Percentiles rank a stretch among this genome's conserved stretches.
phyloP scores from a whole-genome alignment of 1,140 invertebrate genomes.

The Hydropsyche tenuis region DNA sequence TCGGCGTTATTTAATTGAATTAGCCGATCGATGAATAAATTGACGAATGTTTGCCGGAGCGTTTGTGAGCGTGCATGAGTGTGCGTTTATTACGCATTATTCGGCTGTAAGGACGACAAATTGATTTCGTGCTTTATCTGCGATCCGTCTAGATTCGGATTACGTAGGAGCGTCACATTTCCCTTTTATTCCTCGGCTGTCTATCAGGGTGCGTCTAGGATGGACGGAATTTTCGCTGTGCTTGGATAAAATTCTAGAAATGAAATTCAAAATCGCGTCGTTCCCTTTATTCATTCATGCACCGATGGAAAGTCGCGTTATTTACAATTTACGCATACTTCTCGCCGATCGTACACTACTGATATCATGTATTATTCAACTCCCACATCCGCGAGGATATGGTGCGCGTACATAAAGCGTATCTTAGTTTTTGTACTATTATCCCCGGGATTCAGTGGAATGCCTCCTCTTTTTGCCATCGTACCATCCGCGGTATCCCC shows the following conservation, averaged over 20 bases:
- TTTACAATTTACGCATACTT: background rate
- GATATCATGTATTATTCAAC: conserved; percentile 18
- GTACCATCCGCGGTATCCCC: background rate
- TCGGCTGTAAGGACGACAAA: conserved; percentile 32
- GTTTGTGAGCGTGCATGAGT: no score
- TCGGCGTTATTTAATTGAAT: no score
- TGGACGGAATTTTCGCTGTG: background rate
- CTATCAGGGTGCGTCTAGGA: background rate
- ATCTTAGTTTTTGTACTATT: conserved; percentile 21
- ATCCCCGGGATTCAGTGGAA: conserved; percentile 11
- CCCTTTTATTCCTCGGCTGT: background rate
- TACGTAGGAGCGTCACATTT: background rate
- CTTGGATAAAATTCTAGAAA: no score
- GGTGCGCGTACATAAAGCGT: conserved; percentile 7
- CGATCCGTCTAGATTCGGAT: conserved; percentile 16
- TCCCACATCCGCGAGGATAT: conserved; percentile 16
- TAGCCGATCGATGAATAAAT: no score
- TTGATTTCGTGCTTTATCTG: conserved; percentile 45
- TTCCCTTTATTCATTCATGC: no score
- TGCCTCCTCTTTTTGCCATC: background rate
- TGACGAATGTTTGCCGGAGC: no score
- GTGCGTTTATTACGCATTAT: no score
- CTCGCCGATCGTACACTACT: background rate
- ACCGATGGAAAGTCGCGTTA: background rate
- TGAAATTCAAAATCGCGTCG: no score